These are phyloP conservation scores for Trichogramma evanescens DNA, from an alignment of 2,888 invertebrate genomes.

Conservation along the genomic window DNA sequence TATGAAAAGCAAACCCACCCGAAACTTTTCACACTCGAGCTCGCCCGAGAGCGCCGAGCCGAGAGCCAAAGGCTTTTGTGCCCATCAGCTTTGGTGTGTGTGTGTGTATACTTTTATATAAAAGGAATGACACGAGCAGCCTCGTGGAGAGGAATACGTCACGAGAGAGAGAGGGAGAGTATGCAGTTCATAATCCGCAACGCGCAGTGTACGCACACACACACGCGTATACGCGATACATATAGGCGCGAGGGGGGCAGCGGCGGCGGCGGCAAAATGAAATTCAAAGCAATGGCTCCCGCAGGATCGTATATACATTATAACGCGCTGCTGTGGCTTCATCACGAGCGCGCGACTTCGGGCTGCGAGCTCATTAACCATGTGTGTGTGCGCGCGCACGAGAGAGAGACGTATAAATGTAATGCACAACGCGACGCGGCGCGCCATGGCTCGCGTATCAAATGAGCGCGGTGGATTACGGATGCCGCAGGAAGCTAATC, in stretches of 20 bases:
- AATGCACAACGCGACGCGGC: neutral
- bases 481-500: no score
- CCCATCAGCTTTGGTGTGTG: no score
- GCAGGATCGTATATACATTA: neutral
- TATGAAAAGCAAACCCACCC: no score
- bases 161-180: neutral
- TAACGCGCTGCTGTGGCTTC: neutral
- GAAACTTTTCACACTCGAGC: no score
- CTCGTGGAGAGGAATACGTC: neutral
- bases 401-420: neutral
- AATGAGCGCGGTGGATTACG: no score
- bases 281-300: slow-evolving; percentile 10
- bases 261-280: neutral
- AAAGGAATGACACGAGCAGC: neutral
- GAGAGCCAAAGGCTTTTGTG: no score
- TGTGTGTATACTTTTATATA: neutral
- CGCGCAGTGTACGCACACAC: no score
- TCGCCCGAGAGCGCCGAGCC: no score
- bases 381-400: neutral
- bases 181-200: no score
- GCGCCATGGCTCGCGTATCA: no score
- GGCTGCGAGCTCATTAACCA: neutral
- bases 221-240: no score
- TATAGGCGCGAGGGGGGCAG: neutral
- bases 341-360: neutral